Evolutionary conservation across 2,888 invertebrate genomes (phyloP).

Genomic region (Drosophila putrida): DNA sequence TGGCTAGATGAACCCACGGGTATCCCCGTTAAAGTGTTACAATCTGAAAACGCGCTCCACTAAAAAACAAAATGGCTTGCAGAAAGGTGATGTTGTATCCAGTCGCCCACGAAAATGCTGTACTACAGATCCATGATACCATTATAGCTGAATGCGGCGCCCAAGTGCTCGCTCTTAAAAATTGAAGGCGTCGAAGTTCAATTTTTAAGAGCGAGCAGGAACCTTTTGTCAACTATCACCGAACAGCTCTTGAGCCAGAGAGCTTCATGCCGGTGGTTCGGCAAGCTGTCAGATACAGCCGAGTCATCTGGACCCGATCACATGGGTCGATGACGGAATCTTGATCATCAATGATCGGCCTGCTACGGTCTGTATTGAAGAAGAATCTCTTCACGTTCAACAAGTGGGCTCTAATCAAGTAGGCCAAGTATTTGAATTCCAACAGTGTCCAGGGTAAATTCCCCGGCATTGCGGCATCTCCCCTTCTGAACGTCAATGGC

Average conservation of each 20-base stretch:
- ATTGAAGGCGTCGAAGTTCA: constrained; percentile 6
- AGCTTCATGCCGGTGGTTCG: constrained; percentile 10
- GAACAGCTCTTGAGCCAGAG: constrained; percentile 7
- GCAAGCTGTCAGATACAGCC: neutral
- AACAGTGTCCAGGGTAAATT: too few species aligned
- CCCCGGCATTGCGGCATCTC: neutral
- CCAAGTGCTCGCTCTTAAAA: neutral
- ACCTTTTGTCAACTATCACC: constrained; percentile 14
- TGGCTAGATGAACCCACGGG: constrained; percentile 9
- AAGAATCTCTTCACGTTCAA: neutral
- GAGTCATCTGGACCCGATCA: constrained; percentile 2
- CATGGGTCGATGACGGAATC: neutral
- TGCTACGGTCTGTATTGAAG: neutral
- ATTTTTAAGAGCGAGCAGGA: too few species aligned
- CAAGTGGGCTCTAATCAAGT: neutral
- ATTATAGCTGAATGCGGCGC: neutral
- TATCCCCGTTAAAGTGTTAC: neutral
- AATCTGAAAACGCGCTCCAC: too few species aligned
- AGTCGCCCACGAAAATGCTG: too few species aligned
- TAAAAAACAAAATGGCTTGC: too few species aligned
- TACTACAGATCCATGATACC: too few species aligned
- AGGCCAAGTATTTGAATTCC: neutral
- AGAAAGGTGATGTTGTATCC: too few species aligned
- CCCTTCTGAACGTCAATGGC: neutral
- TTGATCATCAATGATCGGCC: constrained; percentile 3